Evolutionary conservation across 1,140 invertebrate genomes (phyloP), one percentile per base, ranked within the genome.

Genomic region (Drosophila teissieri): DNA sequence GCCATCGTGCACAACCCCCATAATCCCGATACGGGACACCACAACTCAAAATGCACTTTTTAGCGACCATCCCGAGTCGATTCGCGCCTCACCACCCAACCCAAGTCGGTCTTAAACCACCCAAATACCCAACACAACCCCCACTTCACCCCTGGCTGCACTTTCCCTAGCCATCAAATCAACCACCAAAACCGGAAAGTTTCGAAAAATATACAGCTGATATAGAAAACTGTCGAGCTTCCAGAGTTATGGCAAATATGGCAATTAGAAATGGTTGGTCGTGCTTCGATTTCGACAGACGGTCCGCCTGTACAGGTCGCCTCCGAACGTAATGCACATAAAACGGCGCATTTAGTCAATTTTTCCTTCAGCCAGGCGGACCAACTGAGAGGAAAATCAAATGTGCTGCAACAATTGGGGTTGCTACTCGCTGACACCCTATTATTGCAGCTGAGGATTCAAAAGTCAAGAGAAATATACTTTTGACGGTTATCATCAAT

Each of bases 331-430:
- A 86, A 86, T 78, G 58, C 75, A 82, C 78, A 58, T 58, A 58
- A 79, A 75, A 76, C 72, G 75, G 82, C 75, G 82, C 74, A 86
- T 88, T 86, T 88, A 82, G 79, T 86, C 79, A 83, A 79, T 83
- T 86, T 86, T 86, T 67, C 75, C 69, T 79, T 58, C 79, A 88
- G 67, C 70, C 76, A 31, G 7, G 22, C 14, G 46, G n/a, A 45
- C 39, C 45, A 49, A 54, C 46, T 19, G 11, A 39, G 24, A 27
- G 24, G 58, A 45, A 19, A 4, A 19, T 22, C 8, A 27, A 48
- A 48, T n/a, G 11, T 24, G 12, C 14, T 48, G 12, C 22, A 6
- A 8, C 17, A 3, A 19, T 19, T 19, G 4, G 17, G 42, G 17
- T 14, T 46, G 44, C 4, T 6, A 15, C 12, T 12, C 5, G 19